Evolutionary conservation across 2,888 invertebrate genomes (phyloP), one percentile per base, ranked within the genome.

Genomic region (Noctua fimbriata): DNA sequence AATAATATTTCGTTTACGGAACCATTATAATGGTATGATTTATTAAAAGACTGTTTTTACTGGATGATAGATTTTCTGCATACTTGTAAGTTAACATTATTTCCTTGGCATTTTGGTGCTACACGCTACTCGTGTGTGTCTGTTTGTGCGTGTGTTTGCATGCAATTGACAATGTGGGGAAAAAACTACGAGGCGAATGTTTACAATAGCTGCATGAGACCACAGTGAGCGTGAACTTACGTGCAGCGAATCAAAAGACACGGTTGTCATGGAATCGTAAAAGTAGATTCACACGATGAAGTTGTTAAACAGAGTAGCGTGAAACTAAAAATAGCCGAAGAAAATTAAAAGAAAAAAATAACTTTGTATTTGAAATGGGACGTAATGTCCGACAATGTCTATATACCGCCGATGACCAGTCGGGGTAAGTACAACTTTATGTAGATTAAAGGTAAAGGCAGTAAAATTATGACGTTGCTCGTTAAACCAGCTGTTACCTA

Each of bases 391-490:
- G 67, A 44, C 41, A 71, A 55, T 70, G 55, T 63, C n/a, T 70
- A 60, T 55, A 82, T 52, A 55, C 47, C 28, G n/a, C 18, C 36
- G 66, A 24, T 78, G 78, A 77, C 58, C 77, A 78, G 79, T 71
- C 76, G 55, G 58, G 67, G 66, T 70, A 75, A 83, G 74, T 72
- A 76, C 55, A 71, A 75, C 58, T 74, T 88, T 89, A 85, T 88
- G 88, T 87, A 91, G 86, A 90, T 89, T 87, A 90, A 36, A 91
- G 90, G 91, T 91, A 90, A 89, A 90, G 82, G 83, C 85, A 89
- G 89, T 93, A 93, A 94, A 93, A 89, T 92, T 88, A 94, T 94
- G 95, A 95, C 95, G 95, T 92, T 74, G 90, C 89, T 87, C 90
- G 90, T 93, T 89, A 92, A 92, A 93, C 90, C 94, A 93, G 93